Evolutionary conservation across 2,797 vertebrate genomes (phyloP), one percentile per base, ranked within the genome.

Genomic region (Sebastes miniatus): DNA sequence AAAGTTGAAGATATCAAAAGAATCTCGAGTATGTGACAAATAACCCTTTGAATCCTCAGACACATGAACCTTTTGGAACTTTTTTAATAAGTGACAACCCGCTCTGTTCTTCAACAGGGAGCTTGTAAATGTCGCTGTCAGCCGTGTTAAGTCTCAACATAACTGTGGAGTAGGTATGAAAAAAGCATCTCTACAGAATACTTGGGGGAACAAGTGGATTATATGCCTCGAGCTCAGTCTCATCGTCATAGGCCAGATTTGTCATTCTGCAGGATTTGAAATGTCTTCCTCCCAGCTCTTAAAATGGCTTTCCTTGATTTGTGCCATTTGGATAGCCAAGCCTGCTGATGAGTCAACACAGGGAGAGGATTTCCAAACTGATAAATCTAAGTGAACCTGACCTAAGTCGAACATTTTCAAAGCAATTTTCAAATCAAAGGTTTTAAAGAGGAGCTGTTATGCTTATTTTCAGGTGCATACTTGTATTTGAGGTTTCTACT

Each of bases 161-260:
- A 79, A 84, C 82, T 77, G 71, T 52, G 39, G 36, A 32, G 57
- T 9, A 61, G 34, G 65, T 77, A 81, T 73, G 24, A 83, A 85
- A 50, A 85, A 75, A 80, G 34, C 70, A 77, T 83, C 71, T 78
- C 50, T 34, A 8, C 63, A 69, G 83, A 85, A 81, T 88, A 88
- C 87, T 87, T 83, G 76, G 68, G 69, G 66, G 79, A 86, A 86
- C 77, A 89, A 90, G 90, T 80, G 73, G 65, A 88, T 91, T 91
- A 88, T 77, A 68, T 71, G 74, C 83, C 61, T 77, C 11, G 1
- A 81, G 81, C 83, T 87, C 79, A 83, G 77, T 43, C 69, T 89
- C 64, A 50, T 78, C 61, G 12, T 88, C 84, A 77, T 79, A 57
- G 76, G 67, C 52, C 76, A 90, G 80, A 84, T 90, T 84, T 89